Base-by-base conservation (phyloP, 2,888 invertebrate species). In the Chrysolina oricalcia region DNA sequence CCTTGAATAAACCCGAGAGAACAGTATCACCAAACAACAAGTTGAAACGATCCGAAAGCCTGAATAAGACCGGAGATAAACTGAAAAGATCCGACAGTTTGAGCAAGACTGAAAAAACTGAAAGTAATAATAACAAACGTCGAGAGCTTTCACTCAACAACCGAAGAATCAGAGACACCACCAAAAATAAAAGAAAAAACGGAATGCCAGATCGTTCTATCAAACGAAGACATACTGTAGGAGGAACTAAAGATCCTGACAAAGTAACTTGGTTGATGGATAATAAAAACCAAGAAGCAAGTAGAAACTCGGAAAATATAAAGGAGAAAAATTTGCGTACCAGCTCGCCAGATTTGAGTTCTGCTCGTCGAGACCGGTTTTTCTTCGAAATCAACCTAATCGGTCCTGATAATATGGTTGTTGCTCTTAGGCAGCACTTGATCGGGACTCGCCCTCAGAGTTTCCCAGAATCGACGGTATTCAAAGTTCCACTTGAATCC, bases 151-250 rank as follows among this genome's bases (percentile, higher is more conserved):
- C 88, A 35, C 82, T 84, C 83, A 84, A 86, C 23, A 84, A 86
- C 41, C 88, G 89, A 70, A 89, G 90, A 81, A 88, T 90, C 67
- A 85, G 86, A 68, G 91, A 92, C 82, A 89, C 90, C 81, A 91
- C 92, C 70, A 94, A 94, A 87, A 89, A 93, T 74, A 94, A 94
- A 88, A 89, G 94, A 80, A 94, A 94, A 89, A 94, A 93, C 87
- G 94, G 94, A 76, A 93, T 93, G 93, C 93, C 93, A n/a, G 94
- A 94, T 88, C 90, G 94, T 80, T 95, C 95, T 78, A 95, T 96
- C 85, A 96, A 96, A 89, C 92, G 97, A 59, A 91, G 97, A 40
- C 97, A 97, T 89, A 97, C 97, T 0, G 97, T 97, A 10, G 97
- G 97, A 78, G 97, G 97, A 71, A 95, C 96, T n/a, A 96, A 96